Conservation (phyloP, 2,797 vertebrate genomes). For the Danio aesculapii region DNA sequence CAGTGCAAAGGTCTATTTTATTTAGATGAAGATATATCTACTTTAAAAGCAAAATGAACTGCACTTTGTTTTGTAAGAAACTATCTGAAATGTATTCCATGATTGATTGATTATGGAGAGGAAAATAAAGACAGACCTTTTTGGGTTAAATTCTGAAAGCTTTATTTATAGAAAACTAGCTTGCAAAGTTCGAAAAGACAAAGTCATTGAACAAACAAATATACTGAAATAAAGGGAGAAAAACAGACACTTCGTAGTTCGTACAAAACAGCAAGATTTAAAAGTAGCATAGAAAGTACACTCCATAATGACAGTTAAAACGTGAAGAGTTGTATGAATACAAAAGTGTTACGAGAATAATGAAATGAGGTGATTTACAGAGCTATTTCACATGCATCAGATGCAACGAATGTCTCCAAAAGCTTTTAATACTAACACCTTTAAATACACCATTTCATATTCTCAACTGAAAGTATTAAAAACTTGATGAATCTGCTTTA, state of each 20-base stretch:
- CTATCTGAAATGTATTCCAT: no score
- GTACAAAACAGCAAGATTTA: background rate
- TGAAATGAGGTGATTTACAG: slow-evolving; percentile 10
- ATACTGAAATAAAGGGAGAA: slow-evolving; percentile 12
- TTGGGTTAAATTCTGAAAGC: background rate
- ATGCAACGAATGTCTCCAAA: background rate
- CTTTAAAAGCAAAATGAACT: no score
- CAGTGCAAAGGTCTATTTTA: no score
- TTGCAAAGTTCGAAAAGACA: background rate
- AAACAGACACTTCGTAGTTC: background rate
- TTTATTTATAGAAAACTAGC: slow-evolving; percentile 12
- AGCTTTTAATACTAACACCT: slow-evolving; percentile 3
- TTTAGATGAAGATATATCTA: no score
- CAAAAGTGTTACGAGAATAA: background rate
- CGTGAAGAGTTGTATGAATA: background rate
- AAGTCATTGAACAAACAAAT: background rate
- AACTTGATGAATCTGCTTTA: slow-evolving; percentile 2
- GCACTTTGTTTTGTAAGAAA: no score
- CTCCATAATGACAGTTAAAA: background rate
- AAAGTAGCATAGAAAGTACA: background rate
- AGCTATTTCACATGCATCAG: background rate
- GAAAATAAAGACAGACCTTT: no score
- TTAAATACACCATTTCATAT: slow-evolving; percentile 22
- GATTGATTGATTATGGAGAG: no score
- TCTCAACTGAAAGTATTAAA: slow-evolving; percentile 6